A percentile compares a stretch with the other conserved stretches of the same genome.
phyloP scores from a whole-genome alignment of 1,140 invertebrate genomes.

The Diabrotica undecimpunctata region DNA sequence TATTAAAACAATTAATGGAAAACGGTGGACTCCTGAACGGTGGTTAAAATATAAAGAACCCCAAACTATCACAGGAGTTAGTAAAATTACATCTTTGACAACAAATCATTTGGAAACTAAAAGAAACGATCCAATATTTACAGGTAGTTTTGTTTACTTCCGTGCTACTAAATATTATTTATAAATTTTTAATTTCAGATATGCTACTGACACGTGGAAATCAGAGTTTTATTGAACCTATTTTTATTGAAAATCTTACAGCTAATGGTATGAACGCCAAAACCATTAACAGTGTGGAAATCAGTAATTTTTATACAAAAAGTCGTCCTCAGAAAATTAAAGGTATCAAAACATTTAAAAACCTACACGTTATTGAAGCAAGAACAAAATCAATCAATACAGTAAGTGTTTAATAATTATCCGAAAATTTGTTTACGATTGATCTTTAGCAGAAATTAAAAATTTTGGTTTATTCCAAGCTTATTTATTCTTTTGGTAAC shows the following conservation, averaged over 20 bases:
- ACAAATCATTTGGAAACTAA: conserved; percentile 25
- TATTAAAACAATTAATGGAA: conserved; percentile 28
- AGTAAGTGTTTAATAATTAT: conserved; percentile 6
- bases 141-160: conserved; percentile 18
- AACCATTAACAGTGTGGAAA: conserved; percentile 28
- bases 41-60: conserved; percentile 33
- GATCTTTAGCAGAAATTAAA: too few relatives aligned
- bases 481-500: too few relatives aligned
- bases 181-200: conserved; percentile 26
- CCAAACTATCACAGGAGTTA: conserved; percentile 31
- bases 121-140: conserved; percentile 23
- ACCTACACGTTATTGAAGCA: conserved; percentile 12
- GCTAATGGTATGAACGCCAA: conserved; percentile 16
- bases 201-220: conserved; percentile 23
- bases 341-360: conserved; percentile 27
- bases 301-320: conserved; percentile 21
- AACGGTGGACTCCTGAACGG: conserved; percentile 30
- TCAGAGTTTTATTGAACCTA: conserved; percentile 16
- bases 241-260: conserved; percentile 23
- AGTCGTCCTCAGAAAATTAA: conserved; percentile 14
- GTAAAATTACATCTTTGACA: conserved; percentile 21
- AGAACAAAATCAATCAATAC: conserved; percentile 18
- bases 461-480: too few relatives aligned
- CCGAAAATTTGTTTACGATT: too few relatives aligned
- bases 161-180: neutral